Base-by-base conservation (phyloP, 2,888 invertebrate genomes). In the Ametastegia equiseti region DNA sequence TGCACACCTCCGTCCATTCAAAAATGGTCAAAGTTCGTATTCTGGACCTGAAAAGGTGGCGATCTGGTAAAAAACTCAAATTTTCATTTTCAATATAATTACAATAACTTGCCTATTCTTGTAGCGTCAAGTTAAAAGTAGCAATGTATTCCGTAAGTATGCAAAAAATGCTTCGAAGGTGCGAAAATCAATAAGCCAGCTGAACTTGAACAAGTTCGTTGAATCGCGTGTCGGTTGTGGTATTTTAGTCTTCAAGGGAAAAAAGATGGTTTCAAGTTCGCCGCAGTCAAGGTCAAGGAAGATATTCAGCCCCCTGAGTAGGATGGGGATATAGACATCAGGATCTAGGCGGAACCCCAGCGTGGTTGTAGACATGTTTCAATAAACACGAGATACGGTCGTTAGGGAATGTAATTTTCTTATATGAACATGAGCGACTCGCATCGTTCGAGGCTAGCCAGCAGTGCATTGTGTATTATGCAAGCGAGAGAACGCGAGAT, bases 321-420 rank as follows among this genome's bases (percentile, higher is more conserved):
- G 63, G 19, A 60, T 78, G 60, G 60, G 60, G 60, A 78, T 78
- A 30, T 78, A 78, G 78, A 78, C 78, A 60, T 78, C 78, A 78
- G 39, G 27, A 71, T 71, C 42, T 45, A 71, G 75, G 36, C 27
- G 60, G 63, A 78, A 39, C 39, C 78, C 75, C 75, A 33, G 45
- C 36, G 75, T 36, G 75, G 33, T 19, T 39, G 54, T 57, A 60
- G 78, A 78, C 36, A 89, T 89, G 87, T 88, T 85, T 84, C 85
- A 82, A 79, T 67, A 84, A 84, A 83, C 86, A 87, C 85, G 88
- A 88, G 87, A 89, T 88, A 88, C 88, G 89, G 88, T 86, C 87
- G 83, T 81, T 84, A 69, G 81, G 82, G 86, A 86, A 85, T 85
- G 87, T 88, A 86, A 88, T 88, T 88, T 86, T 78, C 60, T 75